Percentiles rank a stretch among this genome's conserved stretches.
Evolutionary conservation across 2,797 vertebrate genomes (phyloP).

Genomic region (Huso huso): DNA sequence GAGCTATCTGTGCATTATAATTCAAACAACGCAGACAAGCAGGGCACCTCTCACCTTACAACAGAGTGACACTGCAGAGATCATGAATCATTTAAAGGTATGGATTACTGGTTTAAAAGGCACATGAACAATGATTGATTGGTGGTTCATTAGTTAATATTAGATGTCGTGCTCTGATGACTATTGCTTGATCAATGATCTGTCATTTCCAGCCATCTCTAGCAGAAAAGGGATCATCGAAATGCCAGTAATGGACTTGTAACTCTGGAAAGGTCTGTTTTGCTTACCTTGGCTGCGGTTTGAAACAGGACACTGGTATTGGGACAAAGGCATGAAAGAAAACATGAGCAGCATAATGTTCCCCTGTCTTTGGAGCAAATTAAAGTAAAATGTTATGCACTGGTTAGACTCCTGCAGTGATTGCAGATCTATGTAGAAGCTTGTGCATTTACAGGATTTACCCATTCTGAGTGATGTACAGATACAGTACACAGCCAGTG

Average conservation of each 20-base stretch:
- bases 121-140: slow-evolving; percentile 15
- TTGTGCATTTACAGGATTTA: too few relatives aligned
- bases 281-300: slow-evolving; percentile 15
- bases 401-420: too few relatives aligned
- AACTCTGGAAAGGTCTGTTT: slow-evolving; percentile 20
- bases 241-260: slow-evolving; percentile 11
- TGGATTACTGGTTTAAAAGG: slow-evolving; percentile 18
- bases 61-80: too few relatives aligned
- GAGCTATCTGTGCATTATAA: slow-evolving; percentile 4
- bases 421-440: too few relatives aligned
- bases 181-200: slow-evolving; percentile 19
- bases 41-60: too few relatives aligned
- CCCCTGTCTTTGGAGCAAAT: too few relatives aligned
- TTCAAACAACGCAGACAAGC: slow-evolving; percentile 7
- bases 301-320: slow-evolving; percentile 11
- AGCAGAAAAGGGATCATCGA: not conserved
- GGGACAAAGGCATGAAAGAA: too few relatives aligned
- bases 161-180: slow-evolving; percentile 12
- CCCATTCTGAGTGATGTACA: too few relatives aligned
- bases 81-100: slow-evolving; percentile 10
- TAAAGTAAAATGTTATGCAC: too few relatives aligned
- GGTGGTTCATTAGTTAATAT: slow-evolving; percentile 7
- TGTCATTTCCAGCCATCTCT: slow-evolving; percentile 15
- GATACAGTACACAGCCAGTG: too few relatives aligned
- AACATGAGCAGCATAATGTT: too few relatives aligned